These are phyloP conservation scores for Sebastiscus tertius DNA, from an alignment of 2,797 vertebrate genomes.

Conservation along the genomic window DNA sequence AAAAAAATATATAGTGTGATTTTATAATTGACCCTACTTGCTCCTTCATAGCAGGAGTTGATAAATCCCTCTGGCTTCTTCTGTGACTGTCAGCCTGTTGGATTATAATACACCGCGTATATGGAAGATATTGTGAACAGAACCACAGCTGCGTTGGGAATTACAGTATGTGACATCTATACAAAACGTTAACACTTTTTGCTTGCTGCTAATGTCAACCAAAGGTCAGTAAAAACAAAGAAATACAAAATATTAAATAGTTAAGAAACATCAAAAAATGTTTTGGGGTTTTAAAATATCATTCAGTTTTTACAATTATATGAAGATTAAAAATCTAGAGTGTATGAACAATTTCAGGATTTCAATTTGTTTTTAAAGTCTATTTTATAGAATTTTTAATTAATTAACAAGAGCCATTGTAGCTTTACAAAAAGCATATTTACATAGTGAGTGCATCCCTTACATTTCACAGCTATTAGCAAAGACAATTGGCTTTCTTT, in stretches of 20 bases:
- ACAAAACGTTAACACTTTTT: conserved; percentile 1
- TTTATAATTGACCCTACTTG: conserved; percentile 78
- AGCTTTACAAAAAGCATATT: not conserved
- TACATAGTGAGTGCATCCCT: not conserved
- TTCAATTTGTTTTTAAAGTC: not conserved
- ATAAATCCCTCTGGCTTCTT: conserved; percentile 58
- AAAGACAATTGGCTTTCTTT: not conserved
- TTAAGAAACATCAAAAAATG: not conserved
- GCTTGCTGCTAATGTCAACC: not conserved
- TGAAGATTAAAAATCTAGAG: not conserved
- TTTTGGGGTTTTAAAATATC: not conserved
- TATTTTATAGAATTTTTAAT: not conserved
- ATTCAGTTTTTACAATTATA: not conserved
- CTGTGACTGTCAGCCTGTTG: conserved; percentile 19
- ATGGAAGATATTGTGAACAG: not conserved
- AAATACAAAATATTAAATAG: not conserved
- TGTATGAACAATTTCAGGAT: not conserved
- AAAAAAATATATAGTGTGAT: conserved; percentile 55
- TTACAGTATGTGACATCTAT: not conserved
- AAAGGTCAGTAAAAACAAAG: not conserved
- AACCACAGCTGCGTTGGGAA: conserved; percentile 20
- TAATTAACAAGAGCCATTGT: not conserved
- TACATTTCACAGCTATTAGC: not conserved
- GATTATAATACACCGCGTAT: conserved; percentile 22
- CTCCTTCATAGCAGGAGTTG: conserved; percentile 54